These are phyloP conservation scores for Heliconius ethilla DNA, from an alignment of 2,888 invertebrate species.

Conservation along the genomic window DNA sequence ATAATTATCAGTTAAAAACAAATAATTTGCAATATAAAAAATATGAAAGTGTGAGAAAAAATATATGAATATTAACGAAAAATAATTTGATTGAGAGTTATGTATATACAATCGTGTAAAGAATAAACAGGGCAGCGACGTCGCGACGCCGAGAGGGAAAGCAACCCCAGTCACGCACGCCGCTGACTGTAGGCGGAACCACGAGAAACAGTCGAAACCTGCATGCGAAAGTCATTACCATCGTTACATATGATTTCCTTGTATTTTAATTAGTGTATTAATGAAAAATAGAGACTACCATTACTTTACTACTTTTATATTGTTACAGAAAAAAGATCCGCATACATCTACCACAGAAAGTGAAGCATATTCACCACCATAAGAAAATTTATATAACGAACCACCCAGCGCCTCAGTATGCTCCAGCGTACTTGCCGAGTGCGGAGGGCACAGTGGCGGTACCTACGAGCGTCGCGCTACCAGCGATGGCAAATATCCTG, in stretches of 20 bases:
- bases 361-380: constrained; percentile 80
- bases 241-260: constrained; percentile 39
- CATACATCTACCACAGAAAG: constrained; percentile 81
- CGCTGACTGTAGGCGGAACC: constrained; percentile 75
- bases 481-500: constrained; percentile 62
- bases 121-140: constrained; percentile 53
- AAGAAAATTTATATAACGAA: constrained; percentile 80
- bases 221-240: constrained; percentile 63
- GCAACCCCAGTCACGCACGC: constrained; percentile 70
- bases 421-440: constrained; percentile 73
- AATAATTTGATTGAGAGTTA: constrained; percentile 48
- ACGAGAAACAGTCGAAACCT: constrained; percentile 50
- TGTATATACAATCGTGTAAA: constrained; percentile 53
- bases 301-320: constrained; percentile 58
- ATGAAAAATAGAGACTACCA: constrained; percentile 46
- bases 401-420: constrained; percentile 76
- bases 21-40: constrained; percentile 44
- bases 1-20: background rate
- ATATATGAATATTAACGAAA: too few relatives aligned
- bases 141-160: constrained; percentile 67
- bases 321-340: constrained; percentile 82
- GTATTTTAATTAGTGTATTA: constrained; percentile 22
- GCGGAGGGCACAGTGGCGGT: constrained; percentile 72
- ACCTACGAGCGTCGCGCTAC: constrained; percentile 65
- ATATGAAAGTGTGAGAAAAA: constrained; percentile 47